Evolutionary conservation across 2,113 vertebrate genomes (phyloP).

Genomic region (Phocoena phocoena): DNA sequence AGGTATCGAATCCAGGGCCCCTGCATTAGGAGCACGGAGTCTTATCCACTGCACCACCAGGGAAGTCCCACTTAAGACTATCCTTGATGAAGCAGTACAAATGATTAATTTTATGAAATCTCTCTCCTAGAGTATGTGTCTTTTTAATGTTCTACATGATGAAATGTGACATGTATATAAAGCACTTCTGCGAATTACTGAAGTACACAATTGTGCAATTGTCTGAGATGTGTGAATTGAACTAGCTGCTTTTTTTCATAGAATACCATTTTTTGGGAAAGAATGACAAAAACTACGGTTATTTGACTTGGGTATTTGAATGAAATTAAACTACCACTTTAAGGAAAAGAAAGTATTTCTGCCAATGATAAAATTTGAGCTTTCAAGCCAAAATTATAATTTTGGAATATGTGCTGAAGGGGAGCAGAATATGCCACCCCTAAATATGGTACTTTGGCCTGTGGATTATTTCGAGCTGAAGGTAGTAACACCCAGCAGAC

Average conservation of each 20-base stretch:
- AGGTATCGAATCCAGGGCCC: no score
- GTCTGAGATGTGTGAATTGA: neutral
- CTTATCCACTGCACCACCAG: no score
- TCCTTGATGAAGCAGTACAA: neutral
- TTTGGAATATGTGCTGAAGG: neutral
- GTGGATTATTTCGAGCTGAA: neutral
- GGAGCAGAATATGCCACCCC: neutral
- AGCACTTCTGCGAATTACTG: neutral
- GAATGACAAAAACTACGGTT: neutral
- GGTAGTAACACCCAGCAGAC: neutral
- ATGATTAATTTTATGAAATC: neutral
- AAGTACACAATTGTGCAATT: neutral
- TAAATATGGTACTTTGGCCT: neutral
- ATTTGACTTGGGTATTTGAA: neutral
- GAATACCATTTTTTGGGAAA: neutral
- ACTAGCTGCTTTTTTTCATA: neutral
- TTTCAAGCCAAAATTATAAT: neutral
- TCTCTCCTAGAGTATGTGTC: neutral
- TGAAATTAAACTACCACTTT: neutral
- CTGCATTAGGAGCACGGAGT: no score
- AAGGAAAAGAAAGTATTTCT: neutral
- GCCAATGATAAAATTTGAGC: neutral
- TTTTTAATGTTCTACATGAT: neutral
- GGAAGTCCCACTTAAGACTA: no score
- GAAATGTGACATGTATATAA: neutral